Conservation (phyloP, 2,797 vertebrate species). For the Fundulus diaphanus region DNA sequence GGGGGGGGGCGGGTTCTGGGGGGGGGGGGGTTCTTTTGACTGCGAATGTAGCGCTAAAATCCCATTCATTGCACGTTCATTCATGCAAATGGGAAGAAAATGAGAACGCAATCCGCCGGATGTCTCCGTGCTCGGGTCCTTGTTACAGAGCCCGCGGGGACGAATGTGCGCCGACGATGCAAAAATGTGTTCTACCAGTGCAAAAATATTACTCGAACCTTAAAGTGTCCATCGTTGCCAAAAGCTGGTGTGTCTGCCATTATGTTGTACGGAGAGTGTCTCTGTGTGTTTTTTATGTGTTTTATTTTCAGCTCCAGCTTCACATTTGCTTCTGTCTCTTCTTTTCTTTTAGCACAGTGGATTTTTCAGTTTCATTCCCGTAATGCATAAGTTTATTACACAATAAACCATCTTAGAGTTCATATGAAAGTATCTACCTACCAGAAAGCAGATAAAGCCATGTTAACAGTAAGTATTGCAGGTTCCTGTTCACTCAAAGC, state of each 20-base stretch:
- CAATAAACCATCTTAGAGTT: constrained; percentile 48
- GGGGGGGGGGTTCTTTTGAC: too few species aligned
- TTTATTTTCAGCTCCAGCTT: constrained; percentile 45
- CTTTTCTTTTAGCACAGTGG: constrained; percentile 12
- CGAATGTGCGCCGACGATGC: constrained; percentile 27
- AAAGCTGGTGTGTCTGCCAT: constrained; percentile 54
- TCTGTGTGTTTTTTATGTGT: constrained; percentile 36
- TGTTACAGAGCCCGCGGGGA: constrained; percentile 22
- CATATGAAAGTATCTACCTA: constrained; percentile 60
- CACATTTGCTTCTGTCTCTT: constrained; percentile 11
- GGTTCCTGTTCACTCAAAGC: constrained; percentile 67
- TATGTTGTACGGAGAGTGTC: constrained; percentile 10
- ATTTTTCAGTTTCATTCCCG: constrained; percentile 41
- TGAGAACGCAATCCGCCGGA: neutral
- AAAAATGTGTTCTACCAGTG: constrained; percentile 40
- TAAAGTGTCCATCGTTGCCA: constrained; percentile 68
- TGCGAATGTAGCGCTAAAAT: constrained; percentile 55
- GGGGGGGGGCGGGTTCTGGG: too few species aligned
- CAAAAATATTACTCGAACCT: constrained; percentile 49
- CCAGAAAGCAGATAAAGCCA: constrained; percentile 71
- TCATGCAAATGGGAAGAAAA: constrained; percentile 18
- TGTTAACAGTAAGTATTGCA: constrained; percentile 64
- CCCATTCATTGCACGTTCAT: constrained; percentile 8
- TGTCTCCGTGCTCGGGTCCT: constrained; percentile 5
- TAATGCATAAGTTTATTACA: constrained; percentile 55